Evolutionary conservation across 2,888 invertebrate genomes (phyloP).

Genomic region (Pocota personata): DNA sequence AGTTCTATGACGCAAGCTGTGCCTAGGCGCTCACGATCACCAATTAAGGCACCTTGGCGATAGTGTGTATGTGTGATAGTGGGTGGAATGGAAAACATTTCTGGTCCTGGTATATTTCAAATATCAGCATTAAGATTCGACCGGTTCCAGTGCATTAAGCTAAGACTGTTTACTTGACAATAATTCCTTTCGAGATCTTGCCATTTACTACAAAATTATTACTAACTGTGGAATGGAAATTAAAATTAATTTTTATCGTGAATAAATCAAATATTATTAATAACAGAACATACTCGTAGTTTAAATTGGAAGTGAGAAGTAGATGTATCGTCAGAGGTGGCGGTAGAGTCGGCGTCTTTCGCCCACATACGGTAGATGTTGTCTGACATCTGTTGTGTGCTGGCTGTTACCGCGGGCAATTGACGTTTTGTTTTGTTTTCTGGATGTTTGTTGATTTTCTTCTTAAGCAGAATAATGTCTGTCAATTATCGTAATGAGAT

Average conservation of each 20-base stretch:
- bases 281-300: not conserved
- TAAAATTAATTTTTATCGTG: not conserved
- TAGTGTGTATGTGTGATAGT: conserved; percentile 74
- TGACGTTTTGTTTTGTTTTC: conserved; percentile 13
- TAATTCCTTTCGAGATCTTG: conserved; percentile 50
- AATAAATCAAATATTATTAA: conserved; percentile 13
- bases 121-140: not conserved
- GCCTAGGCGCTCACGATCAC: conserved; percentile 81
- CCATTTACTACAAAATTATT: conserved; percentile 46
- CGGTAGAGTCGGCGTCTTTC: not conserved
- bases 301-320: not conserved
- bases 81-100: conserved; percentile 13
- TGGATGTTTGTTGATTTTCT: not conserved
- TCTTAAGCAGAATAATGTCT: conserved; percentile 11
- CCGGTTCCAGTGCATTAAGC: conserved; percentile 24
- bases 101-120: conserved; percentile 2
- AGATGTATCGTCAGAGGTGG: not conserved
- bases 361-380: conserved; percentile 16
- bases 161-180: conserved; percentile 57
- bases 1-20: conserved; percentile 64
- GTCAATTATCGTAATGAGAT: conserved; percentile 64
- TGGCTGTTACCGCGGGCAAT: conserved; percentile 14
- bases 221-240: conserved; percentile 23
- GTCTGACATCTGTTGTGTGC: conserved; percentile 18
- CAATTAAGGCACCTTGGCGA: conserved; percentile 81